Evolutionary conservation across 2,797 vertebrate genomes (phyloP).

Genomic region (Carduelis carduelis): DNA sequence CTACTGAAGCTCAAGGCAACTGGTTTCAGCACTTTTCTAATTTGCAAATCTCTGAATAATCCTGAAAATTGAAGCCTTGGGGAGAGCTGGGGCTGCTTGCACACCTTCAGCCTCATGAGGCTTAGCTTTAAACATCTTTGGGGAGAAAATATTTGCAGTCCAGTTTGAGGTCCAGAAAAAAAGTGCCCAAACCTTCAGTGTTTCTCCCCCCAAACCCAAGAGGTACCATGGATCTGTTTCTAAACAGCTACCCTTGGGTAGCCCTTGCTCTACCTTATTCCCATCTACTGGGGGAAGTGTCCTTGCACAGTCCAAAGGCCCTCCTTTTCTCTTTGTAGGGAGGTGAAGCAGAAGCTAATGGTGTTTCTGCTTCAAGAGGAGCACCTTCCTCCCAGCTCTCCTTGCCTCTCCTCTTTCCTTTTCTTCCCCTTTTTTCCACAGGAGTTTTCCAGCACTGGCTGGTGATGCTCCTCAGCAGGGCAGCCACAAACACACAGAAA

Average conservation of each 20-base stretch:
- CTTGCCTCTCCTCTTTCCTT: background rate
- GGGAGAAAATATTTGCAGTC: background rate
- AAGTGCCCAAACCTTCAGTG: background rate
- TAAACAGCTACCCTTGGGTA: background rate
- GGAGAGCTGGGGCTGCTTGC: background rate
- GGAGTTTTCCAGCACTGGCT: background rate
- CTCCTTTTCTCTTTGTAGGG: background rate
- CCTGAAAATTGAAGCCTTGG: background rate
- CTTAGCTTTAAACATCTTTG: background rate
- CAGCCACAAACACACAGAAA: rapidly evolving
- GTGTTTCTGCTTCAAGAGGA: background rate
- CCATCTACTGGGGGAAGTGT: background rate
- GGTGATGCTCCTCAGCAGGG: background rate
- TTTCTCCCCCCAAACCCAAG: background rate
- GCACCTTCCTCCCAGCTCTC: background rate
- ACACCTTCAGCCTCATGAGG: background rate
- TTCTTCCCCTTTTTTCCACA: background rate
- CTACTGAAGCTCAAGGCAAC: background rate
- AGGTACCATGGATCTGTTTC: background rate
- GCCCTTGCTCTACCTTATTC: background rate
- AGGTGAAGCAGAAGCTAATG: background rate
- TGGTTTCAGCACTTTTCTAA: background rate
- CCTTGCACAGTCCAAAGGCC: background rate
- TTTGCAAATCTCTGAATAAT: background rate
- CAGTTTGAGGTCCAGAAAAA: background rate